Conservation (phyloP, 2,797 vertebrate species). For the Triplophysa yarkandensis region DNA sequence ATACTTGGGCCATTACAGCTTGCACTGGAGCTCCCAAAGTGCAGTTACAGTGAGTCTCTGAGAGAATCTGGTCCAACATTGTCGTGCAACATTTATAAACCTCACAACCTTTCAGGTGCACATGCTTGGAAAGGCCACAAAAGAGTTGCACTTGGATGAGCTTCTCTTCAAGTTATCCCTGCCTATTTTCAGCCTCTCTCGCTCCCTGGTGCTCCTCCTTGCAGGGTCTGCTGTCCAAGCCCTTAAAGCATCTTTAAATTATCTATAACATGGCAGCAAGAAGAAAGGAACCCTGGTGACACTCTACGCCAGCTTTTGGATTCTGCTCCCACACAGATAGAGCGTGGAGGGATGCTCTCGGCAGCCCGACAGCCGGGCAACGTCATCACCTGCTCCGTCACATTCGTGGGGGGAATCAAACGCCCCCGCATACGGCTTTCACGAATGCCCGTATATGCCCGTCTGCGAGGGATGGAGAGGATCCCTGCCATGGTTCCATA, state of each 20-base stretch:
- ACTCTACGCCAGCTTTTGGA: slow-evolving; percentile 47
- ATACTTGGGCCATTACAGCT: slow-evolving; percentile 9
- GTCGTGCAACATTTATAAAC: slow-evolving; percentile 1
- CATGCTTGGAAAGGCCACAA: not conserved
- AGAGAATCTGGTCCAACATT: not conserved
- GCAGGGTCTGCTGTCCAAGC: slow-evolving; percentile 26
- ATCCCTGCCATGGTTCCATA: slow-evolving; percentile 53
- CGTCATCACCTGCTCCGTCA: slow-evolving; percentile 50
- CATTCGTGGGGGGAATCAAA: slow-evolving; percentile 49
- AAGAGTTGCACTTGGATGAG: not conserved
- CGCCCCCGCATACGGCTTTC: slow-evolving; percentile 41
- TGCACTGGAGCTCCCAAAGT: slow-evolving; percentile 3
- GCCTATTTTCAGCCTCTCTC: not conserved
- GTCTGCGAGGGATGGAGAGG: slow-evolving; percentile 58
- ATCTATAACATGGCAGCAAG: slow-evolving; percentile 66
- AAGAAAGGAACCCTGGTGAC: slow-evolving; percentile 43
- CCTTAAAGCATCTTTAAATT: slow-evolving; percentile 67
- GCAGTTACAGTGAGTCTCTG: slow-evolving; percentile 6
- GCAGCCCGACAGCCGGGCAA: slow-evolving; percentile 49
- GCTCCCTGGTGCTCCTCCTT: slow-evolving; percentile 1
- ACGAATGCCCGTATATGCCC: slow-evolving; percentile 49
- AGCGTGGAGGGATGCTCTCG: slow-evolving; percentile 46
- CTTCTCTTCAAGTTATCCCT: slow-evolving; percentile 6
- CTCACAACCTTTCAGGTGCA: not conserved
- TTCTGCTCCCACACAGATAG: slow-evolving; percentile 52